These are phyloP conservation scores for Ips nitidus DNA, from an alignment of 1,140 invertebrate genomes.

Conservation along the genomic window DNA sequence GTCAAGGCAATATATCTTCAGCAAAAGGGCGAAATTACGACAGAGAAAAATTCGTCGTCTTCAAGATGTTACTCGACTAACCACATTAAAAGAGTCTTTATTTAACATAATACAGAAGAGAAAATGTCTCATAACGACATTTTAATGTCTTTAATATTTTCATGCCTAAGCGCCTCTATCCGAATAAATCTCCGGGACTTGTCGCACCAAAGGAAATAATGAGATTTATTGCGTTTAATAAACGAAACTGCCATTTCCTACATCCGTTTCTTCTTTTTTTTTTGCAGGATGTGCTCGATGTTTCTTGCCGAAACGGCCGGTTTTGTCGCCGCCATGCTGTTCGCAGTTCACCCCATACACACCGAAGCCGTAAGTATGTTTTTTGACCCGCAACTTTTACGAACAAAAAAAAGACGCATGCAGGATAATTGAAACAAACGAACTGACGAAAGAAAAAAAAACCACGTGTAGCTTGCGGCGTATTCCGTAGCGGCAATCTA, in stretches of 20 bases:
- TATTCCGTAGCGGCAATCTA: background rate
- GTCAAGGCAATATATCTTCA: slow-evolving; percentile 13
- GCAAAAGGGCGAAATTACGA: slow-evolving; percentile 15
- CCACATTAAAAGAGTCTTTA: slow-evolving; percentile 28
- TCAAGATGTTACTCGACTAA: slow-evolving; percentile 26
- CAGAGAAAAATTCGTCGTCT: slow-evolving; percentile 18
- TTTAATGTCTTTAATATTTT: slow-evolving; percentile 27
- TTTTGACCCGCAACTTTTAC: no score
- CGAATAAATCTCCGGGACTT: slow-evolving; percentile 15
- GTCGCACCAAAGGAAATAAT: slow-evolving; percentile 14
- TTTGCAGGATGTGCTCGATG: slow-evolving; percentile 74
- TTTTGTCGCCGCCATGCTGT: slow-evolving; percentile 89
- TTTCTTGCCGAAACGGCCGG: slow-evolving; percentile 78
- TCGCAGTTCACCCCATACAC: slow-evolving; percentile 96
- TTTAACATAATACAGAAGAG: slow-evolving; percentile 30
- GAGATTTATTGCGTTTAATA: slow-evolving; percentile 10
- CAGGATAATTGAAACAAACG: background rate
- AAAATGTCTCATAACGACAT: slow-evolving; percentile 27
- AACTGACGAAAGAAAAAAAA: slow-evolving; percentile 13
- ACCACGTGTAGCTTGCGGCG: slow-evolving; percentile 1
- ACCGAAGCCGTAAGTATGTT: slow-evolving; percentile 88
- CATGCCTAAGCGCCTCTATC: slow-evolving; percentile 13
- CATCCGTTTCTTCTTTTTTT: slow-evolving; percentile 11
- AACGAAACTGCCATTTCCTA: background rate
- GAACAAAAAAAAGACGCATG: no score